Evolutionary conservation across 1,140 invertebrate species (phyloP), one percentile per base, ranked within the genome.

Genomic region (Macrosteles quadrilineatus): DNA sequence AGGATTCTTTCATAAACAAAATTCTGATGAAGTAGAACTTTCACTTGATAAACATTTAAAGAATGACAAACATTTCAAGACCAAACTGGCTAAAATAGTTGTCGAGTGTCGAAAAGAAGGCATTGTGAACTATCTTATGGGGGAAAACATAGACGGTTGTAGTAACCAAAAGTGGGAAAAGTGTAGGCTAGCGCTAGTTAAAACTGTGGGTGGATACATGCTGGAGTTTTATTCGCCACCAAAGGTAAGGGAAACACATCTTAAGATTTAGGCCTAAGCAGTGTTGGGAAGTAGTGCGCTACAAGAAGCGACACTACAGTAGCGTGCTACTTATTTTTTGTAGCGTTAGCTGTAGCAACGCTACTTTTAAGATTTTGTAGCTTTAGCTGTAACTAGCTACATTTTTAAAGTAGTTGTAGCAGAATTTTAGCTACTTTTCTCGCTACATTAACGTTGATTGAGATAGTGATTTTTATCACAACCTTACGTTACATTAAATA

Each of bases 181-280:
- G 79, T 98, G 95, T 80, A 87, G 94, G 73, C 80, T 98, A 63
- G 91, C 92, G 0, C 80, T 98, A 40, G 90, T 97, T 11, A 96
- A 95, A 82, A 94, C 93, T 2, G 93, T 92, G 47, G 93, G 93
- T 27, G 95, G 95, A 32, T 96, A 95, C 76, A 95, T 97, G 89
- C 81, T 98, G 32, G 96, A 98, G 78, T 97, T 98, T 83, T 98
- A 97, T 81, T 93, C 94, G 19, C 96, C 96, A 25, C 95, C 95
- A 4, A 98, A 97, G 85, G 91, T 75, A 71, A 68, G 29, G n/a
- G 40, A 32, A 30, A 64, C 43, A 31, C 31, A 50, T 53, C 30
- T 67, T 21, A 57, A 14, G 32, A n/a, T n/a, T n/a, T n/a, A n/a
- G n/a, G n/a, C n/a, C n/a, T n/a, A n/a, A n/a, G n/a, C n/a, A n/a